These are phyloP conservation scores for Bibio marci DNA, from an alignment of 2,888 invertebrate genomes.

Conservation along the genomic window DNA sequence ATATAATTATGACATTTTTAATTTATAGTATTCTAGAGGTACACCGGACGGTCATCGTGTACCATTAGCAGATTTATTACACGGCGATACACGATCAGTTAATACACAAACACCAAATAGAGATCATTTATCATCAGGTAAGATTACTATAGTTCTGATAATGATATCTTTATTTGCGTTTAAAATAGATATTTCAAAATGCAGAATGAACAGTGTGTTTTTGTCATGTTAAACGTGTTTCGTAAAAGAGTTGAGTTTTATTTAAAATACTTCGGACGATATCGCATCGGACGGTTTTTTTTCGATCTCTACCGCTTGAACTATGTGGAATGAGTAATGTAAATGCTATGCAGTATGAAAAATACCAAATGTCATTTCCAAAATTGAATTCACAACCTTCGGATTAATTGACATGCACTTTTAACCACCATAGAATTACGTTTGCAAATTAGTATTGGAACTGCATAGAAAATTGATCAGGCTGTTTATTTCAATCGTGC, in stretches of 20 bases:
- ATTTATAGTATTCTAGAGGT: constrained; percentile 32
- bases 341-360: too few species aligned
- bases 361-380: too few species aligned
- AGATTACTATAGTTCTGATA: constrained; percentile 14
- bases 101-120: constrained; percentile 74
- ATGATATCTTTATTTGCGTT: too few species aligned
- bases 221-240: too few species aligned
- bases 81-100: constrained; percentile 40
- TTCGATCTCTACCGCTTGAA: too few species aligned
- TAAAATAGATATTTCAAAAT: constrained; percentile 5
- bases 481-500: too few species aligned
- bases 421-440: background rate
- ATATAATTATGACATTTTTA: background rate
- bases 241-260: too few species aligned
- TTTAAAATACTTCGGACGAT: too few species aligned
- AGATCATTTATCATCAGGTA: constrained; percentile 52
- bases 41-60: constrained; percentile 77
- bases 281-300: too few species aligned
- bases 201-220: background rate
- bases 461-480: too few species aligned
- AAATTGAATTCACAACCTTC: background rate
- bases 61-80: constrained; percentile 59
- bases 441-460: too few species aligned
- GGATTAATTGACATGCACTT: background rate
- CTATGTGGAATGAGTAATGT: too few species aligned